Conservation (phyloP, 2,113 vertebrate genomes). For the Tichodroma muraria region DNA sequence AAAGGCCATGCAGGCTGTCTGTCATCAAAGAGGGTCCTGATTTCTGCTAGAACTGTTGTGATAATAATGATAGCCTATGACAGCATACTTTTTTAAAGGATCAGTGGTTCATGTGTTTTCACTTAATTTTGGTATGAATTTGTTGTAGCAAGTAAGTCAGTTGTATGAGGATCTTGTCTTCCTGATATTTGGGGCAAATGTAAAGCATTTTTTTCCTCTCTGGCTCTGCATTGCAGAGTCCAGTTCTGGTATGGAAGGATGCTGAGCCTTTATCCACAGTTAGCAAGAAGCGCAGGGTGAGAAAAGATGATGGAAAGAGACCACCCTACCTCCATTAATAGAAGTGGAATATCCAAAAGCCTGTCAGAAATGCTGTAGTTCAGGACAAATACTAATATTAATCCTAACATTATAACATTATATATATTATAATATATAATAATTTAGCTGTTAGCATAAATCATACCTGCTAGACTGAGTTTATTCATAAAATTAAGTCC, state of each 20-base stretch:
- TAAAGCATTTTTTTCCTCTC: neutral
- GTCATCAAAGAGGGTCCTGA: neutral
- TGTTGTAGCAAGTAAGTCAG: neutral
- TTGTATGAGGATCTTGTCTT: neutral
- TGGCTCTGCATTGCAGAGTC: slow-evolving; percentile 4
- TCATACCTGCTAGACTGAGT: neutral
- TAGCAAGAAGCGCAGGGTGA: fast-evolving
- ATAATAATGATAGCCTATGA: neutral
- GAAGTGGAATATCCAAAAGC: neutral
- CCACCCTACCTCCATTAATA: neutral
- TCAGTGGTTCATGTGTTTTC: neutral
- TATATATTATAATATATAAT: too few species aligned
- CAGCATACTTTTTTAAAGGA: neutral
- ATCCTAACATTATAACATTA: neutral
- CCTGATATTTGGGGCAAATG: neutral
- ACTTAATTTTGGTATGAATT: neutral
- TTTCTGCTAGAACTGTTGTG: neutral
- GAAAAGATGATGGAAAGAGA: neutral
- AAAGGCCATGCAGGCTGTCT: neutral
- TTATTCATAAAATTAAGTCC: neutral
- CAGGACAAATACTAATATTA: neutral
- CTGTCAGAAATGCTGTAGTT: neutral
- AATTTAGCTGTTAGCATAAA: neutral
- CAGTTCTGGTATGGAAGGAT: neutral
- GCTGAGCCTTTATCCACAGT: neutral